Percentiles rank a stretch among this genome's conserved stretches.
phyloP scores from a whole-genome alignment of 2,797 vertebrate genomes.

The Sebastiscus albofasciatus region DNA sequence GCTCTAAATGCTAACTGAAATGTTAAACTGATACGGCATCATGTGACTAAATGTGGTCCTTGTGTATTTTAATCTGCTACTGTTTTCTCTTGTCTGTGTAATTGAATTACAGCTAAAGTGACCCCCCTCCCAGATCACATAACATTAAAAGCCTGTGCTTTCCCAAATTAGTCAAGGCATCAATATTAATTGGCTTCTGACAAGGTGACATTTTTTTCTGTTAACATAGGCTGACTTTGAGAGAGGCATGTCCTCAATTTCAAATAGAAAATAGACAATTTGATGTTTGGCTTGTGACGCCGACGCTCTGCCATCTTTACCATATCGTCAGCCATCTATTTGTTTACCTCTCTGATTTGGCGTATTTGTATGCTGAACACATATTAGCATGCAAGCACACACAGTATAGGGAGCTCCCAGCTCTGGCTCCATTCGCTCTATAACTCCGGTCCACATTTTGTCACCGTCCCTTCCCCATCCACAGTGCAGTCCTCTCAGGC shows the following conservation, averaged over 20 bases:
- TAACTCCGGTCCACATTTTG: conserved; percentile 75
- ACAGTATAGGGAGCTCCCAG: conserved; percentile 41
- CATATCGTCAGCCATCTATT: conserved; percentile 19
- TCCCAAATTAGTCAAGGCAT: conserved; percentile 58
- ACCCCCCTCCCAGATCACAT: conserved; percentile 42
- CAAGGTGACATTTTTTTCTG: conserved; percentile 67
- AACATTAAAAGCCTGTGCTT: conserved; percentile 50
- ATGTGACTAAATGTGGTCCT: conserved; percentile 15
- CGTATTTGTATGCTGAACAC: conserved; percentile 58
- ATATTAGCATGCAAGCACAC: conserved; percentile 42
- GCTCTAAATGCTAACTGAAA: conserved; percentile 3
- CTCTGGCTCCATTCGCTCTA: conserved; percentile 37
- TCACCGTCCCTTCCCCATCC: conserved; percentile 70
- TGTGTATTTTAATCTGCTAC: conserved; percentile 21
- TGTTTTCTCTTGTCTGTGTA: conserved; percentile 30
- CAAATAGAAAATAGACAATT: conserved; percentile 6
- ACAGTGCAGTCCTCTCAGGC: conserved; percentile 83
- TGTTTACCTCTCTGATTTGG: conserved; percentile 44
- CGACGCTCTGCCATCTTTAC: not conserved
- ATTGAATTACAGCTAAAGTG: conserved; percentile 42
- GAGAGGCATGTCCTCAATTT: conserved; percentile 16
- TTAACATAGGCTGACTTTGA: conserved; percentile 44
- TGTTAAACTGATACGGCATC: conserved; percentile 1
- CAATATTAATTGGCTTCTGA: conserved; percentile 63
- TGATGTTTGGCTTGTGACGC: not conserved